Evolutionary conservation across 2,888 invertebrate genomes (phyloP).

Genomic region (Epinotia demarniana): DNA sequence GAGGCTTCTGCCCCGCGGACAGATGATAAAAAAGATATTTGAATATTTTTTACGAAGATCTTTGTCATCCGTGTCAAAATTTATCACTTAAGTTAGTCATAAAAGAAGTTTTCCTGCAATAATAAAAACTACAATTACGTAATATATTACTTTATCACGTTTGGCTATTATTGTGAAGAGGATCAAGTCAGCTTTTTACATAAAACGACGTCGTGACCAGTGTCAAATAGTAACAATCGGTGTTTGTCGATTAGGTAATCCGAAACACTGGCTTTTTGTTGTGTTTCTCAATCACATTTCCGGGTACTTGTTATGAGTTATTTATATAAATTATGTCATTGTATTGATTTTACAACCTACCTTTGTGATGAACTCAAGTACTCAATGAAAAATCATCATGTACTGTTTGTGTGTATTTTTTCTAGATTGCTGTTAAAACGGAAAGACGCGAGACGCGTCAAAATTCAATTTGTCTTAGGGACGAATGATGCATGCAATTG

Average conservation of each 20-base stretch:
- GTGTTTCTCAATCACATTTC: slow-evolving; percentile 38
- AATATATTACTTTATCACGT: neutral
- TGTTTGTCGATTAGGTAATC: slow-evolving; percentile 40
- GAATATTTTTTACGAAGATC: neutral
- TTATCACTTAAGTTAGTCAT: neutral
- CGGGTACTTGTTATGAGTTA: slow-evolving; percentile 38
- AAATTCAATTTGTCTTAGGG: too few species aligned
- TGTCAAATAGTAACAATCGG: slow-evolving; percentile 30
- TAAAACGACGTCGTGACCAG: slow-evolving; percentile 36
- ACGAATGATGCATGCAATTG: too few species aligned
- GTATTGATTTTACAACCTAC: neutral
- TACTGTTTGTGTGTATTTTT: neutral
- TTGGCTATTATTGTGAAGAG: slow-evolving; percentile 19
- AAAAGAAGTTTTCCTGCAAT: neutral
- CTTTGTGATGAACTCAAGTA: too few species aligned
- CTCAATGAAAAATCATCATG: neutral
- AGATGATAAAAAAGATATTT: too few species aligned
- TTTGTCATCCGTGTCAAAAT: neutral
- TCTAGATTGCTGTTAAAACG: too few species aligned
- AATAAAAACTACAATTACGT: too few species aligned
- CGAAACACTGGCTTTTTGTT: slow-evolving; percentile 35
- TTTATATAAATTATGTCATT: slow-evolving; percentile 39
- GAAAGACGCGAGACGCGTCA: too few species aligned
- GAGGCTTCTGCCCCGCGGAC: too few species aligned
- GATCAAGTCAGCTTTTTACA: slow-evolving; percentile 31